Base-by-base conservation (phyloP, 1,140 invertebrate species). In the Antheraea mylitta region DNA sequence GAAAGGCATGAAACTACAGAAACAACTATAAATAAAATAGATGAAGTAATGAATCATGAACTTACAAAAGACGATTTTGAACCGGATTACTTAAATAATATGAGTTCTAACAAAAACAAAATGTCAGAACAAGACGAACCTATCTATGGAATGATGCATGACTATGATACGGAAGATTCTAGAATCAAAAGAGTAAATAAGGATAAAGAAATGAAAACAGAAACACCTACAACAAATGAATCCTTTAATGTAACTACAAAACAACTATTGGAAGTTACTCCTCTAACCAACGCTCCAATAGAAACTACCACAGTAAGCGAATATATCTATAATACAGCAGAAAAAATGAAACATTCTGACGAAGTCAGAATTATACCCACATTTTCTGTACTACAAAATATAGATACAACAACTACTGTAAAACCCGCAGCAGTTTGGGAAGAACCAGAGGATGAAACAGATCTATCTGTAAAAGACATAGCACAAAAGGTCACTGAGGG, bases 401-500 rank as follows among this genome's bases (percentile, higher is more conserved):
- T 53, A 11, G 13, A 53, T n/a, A 53, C 16, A 16, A 53, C 11
- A 53, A 53, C 45, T 9, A 53, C 45, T 5, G 45, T 53, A 53
- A 53, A 69, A 67, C 86, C 90, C 38, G 88, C 88, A 18, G 88
- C 88, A 19, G 89, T 90, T 69, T 91, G 89, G 90, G 90, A 92
- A 72, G 75, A 87, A 58, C 67, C 76, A 18, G 86, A 88, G 66
- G 64, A 65, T 36, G 79, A 85, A 13, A 82, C 66, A 13, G 72
- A 79, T 64, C 68, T 77, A 30, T 64, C 62, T 7, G 63, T 75
- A 7, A 76, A 74, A 70, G 70, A 80, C 67, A 22, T 75, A 38
- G 42, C 73, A 22, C 72, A 75, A 64, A 38, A 69, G 70, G 60
- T 70, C 36, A 58, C 71, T 11, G 45, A 64, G 37, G n/a, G 48